Conservation (phyloP, 2,888 invertebrate genomes). For the Nymphalis c-album region DNA sequence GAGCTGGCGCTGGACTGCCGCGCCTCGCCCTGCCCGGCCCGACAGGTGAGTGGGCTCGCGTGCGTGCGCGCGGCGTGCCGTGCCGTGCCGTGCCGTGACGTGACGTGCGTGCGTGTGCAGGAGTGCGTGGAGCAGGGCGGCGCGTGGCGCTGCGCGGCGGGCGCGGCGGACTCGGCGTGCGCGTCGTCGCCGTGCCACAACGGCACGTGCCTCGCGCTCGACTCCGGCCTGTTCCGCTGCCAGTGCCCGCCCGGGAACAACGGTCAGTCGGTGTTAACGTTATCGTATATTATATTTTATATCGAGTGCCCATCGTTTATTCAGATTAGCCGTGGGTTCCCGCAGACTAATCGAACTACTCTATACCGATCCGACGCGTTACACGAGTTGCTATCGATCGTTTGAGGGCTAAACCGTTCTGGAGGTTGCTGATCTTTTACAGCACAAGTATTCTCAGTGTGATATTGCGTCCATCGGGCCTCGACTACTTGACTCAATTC, state of each 20-base stretch:
- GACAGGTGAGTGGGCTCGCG: conserved; percentile 51
- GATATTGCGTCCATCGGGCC: too few relatives aligned
- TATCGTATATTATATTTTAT: too few relatives aligned
- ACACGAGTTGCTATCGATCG: too few relatives aligned
- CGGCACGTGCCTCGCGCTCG: conserved; percentile 86
- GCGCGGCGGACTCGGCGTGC: conserved; percentile 85
- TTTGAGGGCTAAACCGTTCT: too few relatives aligned
- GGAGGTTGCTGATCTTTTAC: too few relatives aligned
- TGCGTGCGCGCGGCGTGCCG: conserved; percentile 79
- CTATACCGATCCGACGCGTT: too few relatives aligned
- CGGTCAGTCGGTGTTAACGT: conserved; percentile 48
- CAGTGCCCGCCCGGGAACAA: conserved; percentile 79
- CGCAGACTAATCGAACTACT: too few relatives aligned
- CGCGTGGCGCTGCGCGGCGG: conserved; percentile 82
- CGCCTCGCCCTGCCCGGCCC: conserved; percentile 55
- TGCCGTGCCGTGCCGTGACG: conserved; percentile 81
- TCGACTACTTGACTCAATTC: too few relatives aligned
- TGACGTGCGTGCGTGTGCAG: conserved; percentile 62
- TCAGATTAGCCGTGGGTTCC: too few relatives aligned
- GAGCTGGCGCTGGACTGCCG: conserved; percentile 86
- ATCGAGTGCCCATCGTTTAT: too few relatives aligned
- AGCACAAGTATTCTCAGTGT: too few relatives aligned
- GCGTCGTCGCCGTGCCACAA: conserved; percentile 86
- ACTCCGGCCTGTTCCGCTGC: conserved; percentile 85
- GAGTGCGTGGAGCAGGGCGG: conserved; percentile 75